Evolutionary conservation across 2,113 vertebrate species (phyloP), one percentile per base, ranked within the genome.

Genomic region (Hiodon tergisus): DNA sequence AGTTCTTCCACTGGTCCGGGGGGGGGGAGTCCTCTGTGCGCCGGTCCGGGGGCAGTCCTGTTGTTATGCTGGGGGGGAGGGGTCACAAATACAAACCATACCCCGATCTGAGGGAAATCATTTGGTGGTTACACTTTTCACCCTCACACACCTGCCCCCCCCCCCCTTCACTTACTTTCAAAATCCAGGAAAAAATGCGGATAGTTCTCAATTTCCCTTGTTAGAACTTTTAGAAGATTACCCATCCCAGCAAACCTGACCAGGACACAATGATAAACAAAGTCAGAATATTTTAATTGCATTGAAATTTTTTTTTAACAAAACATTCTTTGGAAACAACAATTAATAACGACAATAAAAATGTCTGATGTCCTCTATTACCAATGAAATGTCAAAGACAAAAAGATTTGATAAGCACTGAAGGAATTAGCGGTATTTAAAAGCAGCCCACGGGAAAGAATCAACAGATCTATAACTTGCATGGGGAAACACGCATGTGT

Each of bases 131-230:
- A 80, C 53, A 79, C 66, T 58, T 0, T 5, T 55, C 52, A 46
- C 63, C 2, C 60, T n/a, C 47, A 48, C 63, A 76, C 77, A 50
- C 58, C 72, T 11, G n/a, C 50, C 67, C 16, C 75, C 76, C 63
- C 53, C 74, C 50, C 63, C 78, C 84, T 81, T 83, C 86, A 99
- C 97, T 99, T 99, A 99, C 97, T 98, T 98, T 99, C 97, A 93
- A 99, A 99, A 93, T 99, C 97, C 95, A 99, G 95, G 94, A 99
- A 99, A 94, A 99, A 99, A 92, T 98, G 95, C 86, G 96, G 97
- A 93, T 97, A 98, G 94, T 99, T 99, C 93, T 99, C 97, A 93
- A 99, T 99, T 92, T 99, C 97, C 91, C 96, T 96, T 93, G 97
- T 98, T 91, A 99, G 95, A 92, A 99, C 97, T 92, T 99, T 99